These are phyloP conservation scores for Cryptotis parvus DNA, from an alignment of 2,113 vertebrate genomes.

Conservation along the genomic window DNA sequence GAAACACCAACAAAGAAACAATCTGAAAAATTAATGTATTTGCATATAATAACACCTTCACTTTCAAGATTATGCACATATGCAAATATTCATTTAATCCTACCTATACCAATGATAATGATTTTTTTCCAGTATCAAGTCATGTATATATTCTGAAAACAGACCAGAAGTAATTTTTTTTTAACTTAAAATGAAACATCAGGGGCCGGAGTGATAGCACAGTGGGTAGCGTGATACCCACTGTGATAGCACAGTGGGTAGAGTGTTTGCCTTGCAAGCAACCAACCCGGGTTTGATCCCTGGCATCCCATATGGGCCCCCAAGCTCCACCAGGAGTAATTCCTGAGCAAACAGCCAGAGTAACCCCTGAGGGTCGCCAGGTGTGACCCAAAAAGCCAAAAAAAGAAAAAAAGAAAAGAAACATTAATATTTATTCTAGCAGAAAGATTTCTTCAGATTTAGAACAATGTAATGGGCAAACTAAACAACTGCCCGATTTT, in stretches of 20 bases:
- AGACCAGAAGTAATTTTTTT: background rate
- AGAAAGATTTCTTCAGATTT: background rate
- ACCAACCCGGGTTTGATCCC: no score
- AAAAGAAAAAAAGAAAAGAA: no score
- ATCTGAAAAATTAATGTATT: background rate
- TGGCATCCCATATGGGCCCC: no score
- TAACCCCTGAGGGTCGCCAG: no score
- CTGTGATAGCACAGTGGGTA: no score
- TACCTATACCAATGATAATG: constrained; percentile 6
- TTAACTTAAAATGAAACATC: constrained; percentile 47
- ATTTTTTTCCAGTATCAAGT: background rate
- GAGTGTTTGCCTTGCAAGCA: no score
- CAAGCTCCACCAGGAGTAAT: no score
- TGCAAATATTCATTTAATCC: background rate
- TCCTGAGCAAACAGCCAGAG: no score
- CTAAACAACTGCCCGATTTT: no score
- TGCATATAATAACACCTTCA: background rate
- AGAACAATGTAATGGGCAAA: constrained; percentile 35
- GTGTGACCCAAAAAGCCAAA: no score
- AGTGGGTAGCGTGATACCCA: no score
- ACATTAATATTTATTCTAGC: background rate
- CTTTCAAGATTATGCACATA: background rate
- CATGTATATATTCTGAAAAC: constrained; percentile 14
- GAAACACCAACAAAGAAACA: constrained; percentile 24
- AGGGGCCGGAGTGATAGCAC: no score